A percentile compares a stretch with the other conserved stretches of the same genome.
Evolutionary conservation across 2,797 vertebrate genomes (phyloP).

Genomic region (Presbytis comata): DNA sequence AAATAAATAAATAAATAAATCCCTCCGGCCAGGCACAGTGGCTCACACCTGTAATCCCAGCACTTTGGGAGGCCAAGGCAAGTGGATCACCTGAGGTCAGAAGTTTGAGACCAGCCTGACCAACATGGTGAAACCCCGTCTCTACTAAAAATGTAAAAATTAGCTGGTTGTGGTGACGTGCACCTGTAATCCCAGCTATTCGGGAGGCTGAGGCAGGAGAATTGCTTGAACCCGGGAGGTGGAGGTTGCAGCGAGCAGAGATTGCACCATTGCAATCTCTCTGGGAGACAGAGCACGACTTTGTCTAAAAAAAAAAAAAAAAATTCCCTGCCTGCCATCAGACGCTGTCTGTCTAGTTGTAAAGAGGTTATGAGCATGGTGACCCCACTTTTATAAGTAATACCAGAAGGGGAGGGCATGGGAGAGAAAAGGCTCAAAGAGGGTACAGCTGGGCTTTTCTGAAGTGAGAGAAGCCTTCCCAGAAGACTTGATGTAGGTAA

Average conservation of each 20-base stretch:
- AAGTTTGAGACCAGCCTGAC: not conserved
- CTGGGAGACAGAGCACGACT: not conserved
- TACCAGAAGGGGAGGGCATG: not conserved
- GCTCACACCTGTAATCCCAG: not conserved
- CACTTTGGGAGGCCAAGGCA: not conserved
- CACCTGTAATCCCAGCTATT: not conserved
- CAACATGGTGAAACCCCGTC: not conserved
- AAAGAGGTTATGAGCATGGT: not conserved
- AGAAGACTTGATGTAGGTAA: not conserved
- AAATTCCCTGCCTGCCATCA: not conserved
- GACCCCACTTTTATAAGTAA: not conserved
- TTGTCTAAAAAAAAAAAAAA: not conserved
- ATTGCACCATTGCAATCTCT: not conserved
- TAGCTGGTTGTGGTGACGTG: not conserved
- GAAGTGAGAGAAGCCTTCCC: not conserved
- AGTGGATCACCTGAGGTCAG: not conserved
- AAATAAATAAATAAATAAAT: not conserved
- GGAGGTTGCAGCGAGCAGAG: not conserved
- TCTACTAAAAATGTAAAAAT: not conserved
- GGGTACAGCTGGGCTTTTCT: not conserved
- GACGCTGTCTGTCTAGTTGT: not conserved
- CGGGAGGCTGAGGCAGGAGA: not conserved
- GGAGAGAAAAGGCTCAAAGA: not conserved
- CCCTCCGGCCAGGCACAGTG: no score
- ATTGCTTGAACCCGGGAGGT: not conserved